Evolutionary conservation across 2,888 invertebrate genomes (phyloP), one percentile per base, ranked within the genome.

Genomic region (Chloroclysta siterata): DNA sequence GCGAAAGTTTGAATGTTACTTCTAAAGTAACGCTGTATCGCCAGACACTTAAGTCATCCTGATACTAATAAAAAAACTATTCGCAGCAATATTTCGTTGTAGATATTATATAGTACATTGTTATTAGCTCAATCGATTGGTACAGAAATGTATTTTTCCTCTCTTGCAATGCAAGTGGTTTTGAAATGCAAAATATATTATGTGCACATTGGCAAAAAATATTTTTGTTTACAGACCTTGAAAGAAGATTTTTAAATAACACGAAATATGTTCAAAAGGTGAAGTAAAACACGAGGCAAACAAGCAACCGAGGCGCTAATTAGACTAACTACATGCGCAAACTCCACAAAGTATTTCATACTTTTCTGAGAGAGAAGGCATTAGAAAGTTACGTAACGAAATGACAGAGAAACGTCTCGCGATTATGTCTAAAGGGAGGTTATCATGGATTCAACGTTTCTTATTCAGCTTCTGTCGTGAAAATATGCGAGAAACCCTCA

Each of bases 381-480:
- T 59, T 47, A 57, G 54, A 59, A 61, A 62, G 55, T 59, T 62
- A 52, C 47, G 58, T 52, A 58, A 62, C 59, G 33, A 65, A 61
- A 65, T 65, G 60, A 65, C 65, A 65, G 65, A 53, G 65, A 33
- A 65, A 65, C 53, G 57, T 53, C 51, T 44, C 29, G 22, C 60
- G 65, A 61, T 65, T 61, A 65, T 60, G 33, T 61, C 42, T 54
- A 50, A 60, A 57, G 39, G 33, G 51, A 61, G 53, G 57, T 64
- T 57, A 60, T 65, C 60, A 60, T 53, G 57, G 51, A 58, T 54
- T 51, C 44, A 39, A 55, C 46, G 61, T 46, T 44, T 50, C 42
- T 5, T 33, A 56, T 44, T 60, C 29, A n/a, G 52, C 52, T 47
- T 47, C 50, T 46, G 56, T 58, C 28, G 44, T 36, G 46, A 65